These are phyloP conservation scores for Tokudaia muenninki DNA, from an alignment of 2,797 vertebrate species.

Conservation along the genomic window DNA sequence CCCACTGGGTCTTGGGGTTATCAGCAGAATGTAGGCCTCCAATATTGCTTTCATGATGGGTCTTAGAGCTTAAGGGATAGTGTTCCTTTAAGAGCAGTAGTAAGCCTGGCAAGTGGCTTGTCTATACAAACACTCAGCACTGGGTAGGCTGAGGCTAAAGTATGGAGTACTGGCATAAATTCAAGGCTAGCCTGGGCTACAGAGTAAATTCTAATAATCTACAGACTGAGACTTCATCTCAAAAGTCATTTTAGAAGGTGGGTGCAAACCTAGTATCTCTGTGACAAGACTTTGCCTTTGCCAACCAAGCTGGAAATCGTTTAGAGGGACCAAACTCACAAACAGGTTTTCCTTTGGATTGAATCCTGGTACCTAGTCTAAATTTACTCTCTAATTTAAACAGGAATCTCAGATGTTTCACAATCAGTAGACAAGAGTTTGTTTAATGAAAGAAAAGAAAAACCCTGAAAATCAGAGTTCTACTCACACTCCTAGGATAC, in stretches of 20 bases:
- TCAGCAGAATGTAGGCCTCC: background rate
- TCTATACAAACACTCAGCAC: background rate
- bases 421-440: conserved; percentile 67
- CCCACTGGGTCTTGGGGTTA: background rate
- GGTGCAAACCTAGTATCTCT: conserved; percentile 56
- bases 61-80: conserved; percentile 71
- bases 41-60: conserved; percentile 66
- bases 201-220: background rate
- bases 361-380: conserved; percentile 68
- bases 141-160: background rate
- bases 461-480: background rate
- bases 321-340: conserved; percentile 2
- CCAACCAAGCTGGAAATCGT: conserved; percentile 16
- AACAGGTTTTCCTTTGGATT: conserved; percentile 60
- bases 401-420: conserved; percentile 61
- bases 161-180: background rate
- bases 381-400: conserved; percentile 72
- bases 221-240: background rate
- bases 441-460: conserved; percentile 55
- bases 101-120: background rate
- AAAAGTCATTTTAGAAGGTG: conserved; percentile 1
- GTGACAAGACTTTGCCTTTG: background rate
- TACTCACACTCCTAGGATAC: background rate
- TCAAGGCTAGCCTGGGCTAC: background rate
- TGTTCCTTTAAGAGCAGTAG: conserved; percentile 38